These are phyloP conservation scores for Astropecten irregularis DNA, from an alignment of 53 echinoderm and acorn worm genomes.

Conservation along the genomic window DNA sequence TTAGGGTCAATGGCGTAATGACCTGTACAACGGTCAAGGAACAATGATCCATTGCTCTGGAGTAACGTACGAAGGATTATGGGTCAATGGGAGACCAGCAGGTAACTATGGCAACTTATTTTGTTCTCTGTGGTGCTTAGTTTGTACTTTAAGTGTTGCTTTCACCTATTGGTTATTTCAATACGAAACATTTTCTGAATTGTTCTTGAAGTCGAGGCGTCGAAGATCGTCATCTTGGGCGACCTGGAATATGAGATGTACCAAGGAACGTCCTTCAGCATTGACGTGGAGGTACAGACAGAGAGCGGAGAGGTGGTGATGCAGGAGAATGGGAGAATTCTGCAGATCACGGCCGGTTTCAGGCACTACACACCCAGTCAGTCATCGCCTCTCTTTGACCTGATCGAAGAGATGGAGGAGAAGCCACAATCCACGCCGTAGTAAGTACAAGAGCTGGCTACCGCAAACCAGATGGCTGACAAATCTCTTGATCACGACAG, in stretches of 20 bases:
- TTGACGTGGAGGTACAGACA: constrained; percentile 76
- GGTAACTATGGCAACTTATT: constrained; percentile 61
- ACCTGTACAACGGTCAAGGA: constrained; percentile 87
- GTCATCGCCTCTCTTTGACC: constrained; percentile 81
- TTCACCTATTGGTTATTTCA: not conserved
- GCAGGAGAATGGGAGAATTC: constrained; percentile 69
- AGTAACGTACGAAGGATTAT: constrained; percentile 92
- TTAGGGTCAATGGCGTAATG: constrained; percentile 99
- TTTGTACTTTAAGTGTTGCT: not conserved
- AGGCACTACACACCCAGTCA: constrained; percentile 71
- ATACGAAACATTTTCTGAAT: not conserved
- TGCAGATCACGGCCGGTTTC: constrained; percentile 81
- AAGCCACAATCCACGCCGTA: constrained; percentile 77
- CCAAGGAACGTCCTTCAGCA: constrained; percentile 85
- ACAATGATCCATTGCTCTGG: constrained; percentile 91
- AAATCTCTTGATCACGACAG: too few relatives aligned
- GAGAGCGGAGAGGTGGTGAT: constrained; percentile 73
- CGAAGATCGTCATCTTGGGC: constrained; percentile 66
- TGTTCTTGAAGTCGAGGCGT: constrained; percentile 73
- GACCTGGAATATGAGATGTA: constrained; percentile 69
- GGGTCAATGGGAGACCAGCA: constrained; percentile 92
- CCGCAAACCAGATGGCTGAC: too few relatives aligned
- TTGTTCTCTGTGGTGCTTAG: not conserved
- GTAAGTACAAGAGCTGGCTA: constrained; percentile 61
- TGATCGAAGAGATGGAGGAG: constrained; percentile 98